phyloP scores from a whole-genome alignment of 2,888 invertebrate species.

The Lasioglossum figueresi region DNA sequence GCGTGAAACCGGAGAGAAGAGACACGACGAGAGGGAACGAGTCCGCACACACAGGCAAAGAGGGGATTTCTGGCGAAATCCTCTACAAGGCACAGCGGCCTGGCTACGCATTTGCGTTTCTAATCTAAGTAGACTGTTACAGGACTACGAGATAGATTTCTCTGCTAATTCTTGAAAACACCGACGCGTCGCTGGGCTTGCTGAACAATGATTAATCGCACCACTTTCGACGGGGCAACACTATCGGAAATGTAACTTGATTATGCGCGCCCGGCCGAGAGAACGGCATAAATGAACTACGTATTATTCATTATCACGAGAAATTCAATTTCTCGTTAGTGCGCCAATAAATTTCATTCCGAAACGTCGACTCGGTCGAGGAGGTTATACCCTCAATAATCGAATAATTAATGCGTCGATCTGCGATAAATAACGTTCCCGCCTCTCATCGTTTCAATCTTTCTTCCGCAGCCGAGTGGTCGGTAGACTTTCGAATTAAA shows the following conservation, averaged over 20 bases:
- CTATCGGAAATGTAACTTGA: conserved; percentile 28
- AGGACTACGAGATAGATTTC: conserved; percentile 52
- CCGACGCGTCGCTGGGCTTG: conserved; percentile 38
- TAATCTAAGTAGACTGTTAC: conserved; percentile 58
- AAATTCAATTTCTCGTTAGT: neutral
- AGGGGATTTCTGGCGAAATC: conserved; percentile 49
- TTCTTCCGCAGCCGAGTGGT: no score
- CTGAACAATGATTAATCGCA: conserved; percentile 59
- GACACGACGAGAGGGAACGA: conserved; percentile 11
- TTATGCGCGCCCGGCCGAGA: neutral
- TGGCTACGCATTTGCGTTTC: conserved; percentile 55
- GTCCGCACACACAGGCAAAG: neutral
- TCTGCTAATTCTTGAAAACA: conserved; percentile 36
- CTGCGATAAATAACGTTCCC: neutral
- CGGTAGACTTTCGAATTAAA: no score
- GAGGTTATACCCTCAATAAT: neutral
- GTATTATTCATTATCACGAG: neutral
- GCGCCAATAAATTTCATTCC: neutral
- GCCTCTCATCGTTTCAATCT: neutral
- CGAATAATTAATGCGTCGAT: conserved; percentile 1
- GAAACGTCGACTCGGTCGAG: neutral
- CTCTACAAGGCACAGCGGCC: conserved; percentile 57
- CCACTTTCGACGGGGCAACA: conserved; percentile 57
- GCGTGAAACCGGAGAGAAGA: conserved; percentile 16
- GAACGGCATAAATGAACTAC: neutral